Conservation (phyloP, 2,888 invertebrate species). For the Epistrophe eligans region DNA sequence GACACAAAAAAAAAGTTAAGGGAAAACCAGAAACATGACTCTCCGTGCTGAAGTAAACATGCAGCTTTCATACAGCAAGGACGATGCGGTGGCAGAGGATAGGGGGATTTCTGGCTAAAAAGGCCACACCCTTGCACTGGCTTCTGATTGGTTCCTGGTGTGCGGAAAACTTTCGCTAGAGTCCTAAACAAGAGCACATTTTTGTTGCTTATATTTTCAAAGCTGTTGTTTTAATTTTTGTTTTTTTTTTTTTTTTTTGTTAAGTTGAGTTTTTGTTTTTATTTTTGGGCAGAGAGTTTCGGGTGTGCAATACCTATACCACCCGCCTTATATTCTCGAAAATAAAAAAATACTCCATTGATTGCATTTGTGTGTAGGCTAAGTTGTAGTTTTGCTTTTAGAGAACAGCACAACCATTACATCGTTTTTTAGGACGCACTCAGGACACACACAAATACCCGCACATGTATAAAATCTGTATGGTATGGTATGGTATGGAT, state of each 20-base stretch:
- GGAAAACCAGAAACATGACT: slow-evolving; percentile 71
- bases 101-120: slow-evolving; percentile 69
- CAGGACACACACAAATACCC: slow-evolving; percentile 48
- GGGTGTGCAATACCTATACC: slow-evolving; percentile 27
- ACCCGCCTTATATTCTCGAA: slow-evolving; percentile 17
- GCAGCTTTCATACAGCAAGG: slow-evolving; percentile 53
- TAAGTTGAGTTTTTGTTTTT: slow-evolving; percentile 11
- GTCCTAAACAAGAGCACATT: slow-evolving; percentile 51
- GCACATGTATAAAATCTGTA: background rate
- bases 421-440: slow-evolving; percentile 67
- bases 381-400: slow-evolving; percentile 56
- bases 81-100: slow-evolving; percentile 10
- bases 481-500: too few relatives aligned
- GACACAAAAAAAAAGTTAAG: slow-evolving; percentile 35
- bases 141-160: slow-evolving; percentile 77
- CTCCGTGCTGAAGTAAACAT: slow-evolving; percentile 68
- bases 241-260: slow-evolving; percentile 68
- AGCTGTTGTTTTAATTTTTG: slow-evolving; percentile 68
- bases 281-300: slow-evolving; percentile 20
- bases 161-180: slow-evolving; percentile 69
- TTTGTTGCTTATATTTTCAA: slow-evolving; percentile 40
- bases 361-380: slow-evolving; percentile 75
- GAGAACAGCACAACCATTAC: slow-evolving; percentile 57
- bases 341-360: slow-evolving; percentile 38
- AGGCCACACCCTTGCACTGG: slow-evolving; percentile 77